Conservation (phyloP, 2,113 vertebrate species). For the Myocastor coypus region DNA sequence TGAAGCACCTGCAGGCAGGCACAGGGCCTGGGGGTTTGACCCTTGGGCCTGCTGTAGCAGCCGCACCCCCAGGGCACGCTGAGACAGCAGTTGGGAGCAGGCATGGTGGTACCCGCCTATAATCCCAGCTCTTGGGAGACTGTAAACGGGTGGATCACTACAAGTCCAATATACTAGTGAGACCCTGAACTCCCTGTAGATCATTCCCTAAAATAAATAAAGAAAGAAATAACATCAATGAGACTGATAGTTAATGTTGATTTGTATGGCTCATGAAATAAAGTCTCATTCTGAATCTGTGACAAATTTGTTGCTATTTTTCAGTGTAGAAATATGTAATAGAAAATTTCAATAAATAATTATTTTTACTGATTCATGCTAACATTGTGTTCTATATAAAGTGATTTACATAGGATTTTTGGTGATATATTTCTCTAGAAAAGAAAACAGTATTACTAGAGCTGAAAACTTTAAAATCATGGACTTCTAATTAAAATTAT, state of each 20-base stretch:
- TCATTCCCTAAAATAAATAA: too few species aligned
- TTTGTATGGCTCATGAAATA: background rate
- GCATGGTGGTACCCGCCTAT: too few species aligned
- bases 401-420: background rate
- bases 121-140: too few species aligned
- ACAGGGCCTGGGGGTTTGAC: too few species aligned
- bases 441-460: background rate
- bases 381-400: background rate
- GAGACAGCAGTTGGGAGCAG: too few species aligned
- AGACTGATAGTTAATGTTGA: background rate
- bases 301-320: background rate
- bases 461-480: background rate
- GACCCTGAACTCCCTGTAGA: too few species aligned
- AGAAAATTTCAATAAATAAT: background rate
- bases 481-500: background rate
- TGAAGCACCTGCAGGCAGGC: too few species aligned
- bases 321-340: background rate
- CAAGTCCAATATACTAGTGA: too few species aligned
- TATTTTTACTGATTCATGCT: background rate
- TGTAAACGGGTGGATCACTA: too few species aligned
- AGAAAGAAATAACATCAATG: background rate
- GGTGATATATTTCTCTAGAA: background rate
- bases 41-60: too few species aligned
- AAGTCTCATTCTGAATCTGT: background rate
- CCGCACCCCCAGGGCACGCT: too few species aligned